These are phyloP conservation scores for Drosophila imparisetae DNA, from an alignment of 2,888 invertebrate species.

Conservation along the genomic window DNA sequence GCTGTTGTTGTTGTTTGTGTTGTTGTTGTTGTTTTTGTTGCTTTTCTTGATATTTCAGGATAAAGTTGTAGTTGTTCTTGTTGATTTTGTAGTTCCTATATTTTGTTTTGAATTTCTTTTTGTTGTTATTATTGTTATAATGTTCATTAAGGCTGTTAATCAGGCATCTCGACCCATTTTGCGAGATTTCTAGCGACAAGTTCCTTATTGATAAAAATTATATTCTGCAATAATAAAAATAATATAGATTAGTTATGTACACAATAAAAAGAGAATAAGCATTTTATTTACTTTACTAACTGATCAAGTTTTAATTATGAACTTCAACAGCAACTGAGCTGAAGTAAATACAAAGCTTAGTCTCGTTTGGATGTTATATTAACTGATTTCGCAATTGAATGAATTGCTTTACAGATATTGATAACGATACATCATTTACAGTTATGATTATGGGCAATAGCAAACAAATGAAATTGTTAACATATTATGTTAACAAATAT, in stretches of 20 bases:
- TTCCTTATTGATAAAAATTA: slow-evolving; percentile 94
- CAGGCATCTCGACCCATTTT: slow-evolving; percentile 87
- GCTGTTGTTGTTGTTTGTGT: neutral
- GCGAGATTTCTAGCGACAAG: slow-evolving; percentile 93
- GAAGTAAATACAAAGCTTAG: neutral
- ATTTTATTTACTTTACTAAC: neutral
- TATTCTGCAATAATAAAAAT: slow-evolving; percentile 87
- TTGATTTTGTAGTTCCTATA: slow-evolving; percentile 18
- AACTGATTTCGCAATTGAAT: neutral
- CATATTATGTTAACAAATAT: neutral
- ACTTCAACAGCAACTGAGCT: neutral
- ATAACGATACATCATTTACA: neutral
- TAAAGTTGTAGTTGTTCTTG: slow-evolving; percentile 13
- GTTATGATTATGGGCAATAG: neutral
- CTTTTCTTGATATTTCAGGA: slow-evolving; percentile 1
- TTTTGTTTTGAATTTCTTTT: slow-evolving; percentile 26
- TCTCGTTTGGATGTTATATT: neutral
- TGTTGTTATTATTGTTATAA: slow-evolving; percentile 28
- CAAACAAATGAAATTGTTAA: neutral
- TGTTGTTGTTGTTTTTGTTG: slow-evolving; percentile 1
- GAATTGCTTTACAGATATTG: neutral
- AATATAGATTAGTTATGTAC: neutral
- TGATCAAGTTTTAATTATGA: neutral
- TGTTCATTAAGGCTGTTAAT: slow-evolving; percentile 75
- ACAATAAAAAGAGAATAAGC: neutral